These are phyloP conservation scores for Drosophila pseudotakahashii DNA, from an alignment of 2,888 invertebrate species.

Conservation along the genomic window DNA sequence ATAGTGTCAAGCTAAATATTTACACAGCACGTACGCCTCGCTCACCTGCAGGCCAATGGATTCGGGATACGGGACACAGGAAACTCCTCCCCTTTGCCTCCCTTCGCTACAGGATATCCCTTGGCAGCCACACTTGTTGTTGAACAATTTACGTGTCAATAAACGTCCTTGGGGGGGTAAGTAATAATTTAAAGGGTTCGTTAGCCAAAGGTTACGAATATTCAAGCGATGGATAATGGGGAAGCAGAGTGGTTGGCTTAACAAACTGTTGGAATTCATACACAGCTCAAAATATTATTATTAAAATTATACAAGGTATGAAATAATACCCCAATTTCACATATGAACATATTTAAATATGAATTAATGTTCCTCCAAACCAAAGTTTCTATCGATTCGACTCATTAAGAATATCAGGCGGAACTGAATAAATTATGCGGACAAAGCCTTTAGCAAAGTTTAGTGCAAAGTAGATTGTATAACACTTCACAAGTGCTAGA, in stretches of 20 bases:
- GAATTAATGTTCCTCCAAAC: too few relatives aligned
- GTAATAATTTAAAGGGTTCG: constrained; percentile 26
- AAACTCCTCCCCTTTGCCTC: background rate
- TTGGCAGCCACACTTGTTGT: constrained; percentile 14
- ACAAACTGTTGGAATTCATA: background rate
- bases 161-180: constrained; percentile 49
- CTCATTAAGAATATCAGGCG: too few relatives aligned
- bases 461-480: too few relatives aligned
- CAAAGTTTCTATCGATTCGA: too few relatives aligned
- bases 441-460: too few relatives aligned
- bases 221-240: background rate
- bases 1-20: constrained; percentile 77
- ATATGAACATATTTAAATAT: too few relatives aligned
- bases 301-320: too few relatives aligned
- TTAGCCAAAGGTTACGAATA: constrained; percentile 6
- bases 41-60: constrained; percentile 56
- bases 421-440: too few relatives aligned
- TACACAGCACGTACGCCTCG: constrained; percentile 66
- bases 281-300: background rate
- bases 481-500: too few relatives aligned
- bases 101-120: background rate
- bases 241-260: constrained; percentile 7
- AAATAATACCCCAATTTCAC: too few relatives aligned
- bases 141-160: constrained; percentile 50
- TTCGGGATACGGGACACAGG: constrained; percentile 6